Base-by-base conservation (phyloP, 2,888 invertebrate species). In the Petrolisthes manimaculis region DNA sequence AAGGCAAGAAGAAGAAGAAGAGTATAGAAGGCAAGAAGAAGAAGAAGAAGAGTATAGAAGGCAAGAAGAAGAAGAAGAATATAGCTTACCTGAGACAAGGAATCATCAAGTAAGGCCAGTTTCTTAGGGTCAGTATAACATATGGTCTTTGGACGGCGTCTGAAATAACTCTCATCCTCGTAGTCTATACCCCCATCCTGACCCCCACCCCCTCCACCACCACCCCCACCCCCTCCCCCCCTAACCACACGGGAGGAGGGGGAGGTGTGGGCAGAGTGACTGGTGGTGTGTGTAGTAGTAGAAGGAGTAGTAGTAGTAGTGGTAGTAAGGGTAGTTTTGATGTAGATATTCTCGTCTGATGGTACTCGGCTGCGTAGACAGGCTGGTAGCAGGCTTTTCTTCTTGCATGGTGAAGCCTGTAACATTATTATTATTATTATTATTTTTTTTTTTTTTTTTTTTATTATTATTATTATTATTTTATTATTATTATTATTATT, bases 91-190 rank as follows among this genome's bases (percentile, higher is more conserved):
- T 84, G 86, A 5, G 85, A 83, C 24, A 91, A 81, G 21, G 89
- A 83, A 69, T 89, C 89, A 54, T 91, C 91, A 6, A 90, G 80
- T n/a, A 86, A 88, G 5, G 91, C 89, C 5, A 89, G 87, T 24
- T 90, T 82, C 78, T 81, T 86, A 12, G 91, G 91, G 84, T 91
- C 91, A 51, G 91, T 90, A 82, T 91, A 91, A 82, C 91, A 91
- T 81, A 91, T 90, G 67, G 89, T 89, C 86, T 90, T 90, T 37
- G 91, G 91, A 9, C 91, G 88, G 24, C 91, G 53, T 80, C 79
- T 86, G 79, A 88, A 86, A 83, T 89, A 91, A 69, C 74, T 89
- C 79, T 91, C 91, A 82, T 91, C 91, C 71, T 90, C 90, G 84
- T 89, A 89, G 77, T 84, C 91, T 12, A 89, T 88, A 14, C 14